Base-by-base conservation (phyloP, 2,797 vertebrate species). In the Myoxocephalus aenaeus region DNA sequence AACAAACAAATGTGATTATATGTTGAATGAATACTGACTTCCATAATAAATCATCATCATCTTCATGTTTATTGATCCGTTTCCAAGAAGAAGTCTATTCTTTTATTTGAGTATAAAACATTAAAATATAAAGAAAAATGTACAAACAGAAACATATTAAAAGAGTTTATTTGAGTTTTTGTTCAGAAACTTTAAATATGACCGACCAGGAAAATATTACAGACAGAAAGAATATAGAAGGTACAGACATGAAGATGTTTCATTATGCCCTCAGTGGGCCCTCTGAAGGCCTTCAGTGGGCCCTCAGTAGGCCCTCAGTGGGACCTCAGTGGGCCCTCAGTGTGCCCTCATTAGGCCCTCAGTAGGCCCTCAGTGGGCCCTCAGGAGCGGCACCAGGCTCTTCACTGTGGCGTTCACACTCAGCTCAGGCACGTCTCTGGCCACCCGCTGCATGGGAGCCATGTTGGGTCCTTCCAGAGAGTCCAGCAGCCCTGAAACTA, bases 381-480 rank as follows among this genome's bases (percentile, higher is more conserved):
- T 83, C 74, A 89, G 51, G 34, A 86, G 7, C 4, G 64, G 75
- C 53, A 86, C 90, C 42, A 89, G 73, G 3, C 63, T 83, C 91
- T 92, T 95, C 79, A 91, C 54, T 5, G 97, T 97, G 89, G 92
- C 76, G 57, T 98, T 99, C 40, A 71, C 64, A 11, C 92, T 92
- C 73, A 92, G 79, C 2, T 92, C 88, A 0, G 97, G 95, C 79
- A 99, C 92, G 53, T 99, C 96, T 91, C 98, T 94, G 84, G 96
- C 96, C 69, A 98, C 97, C 86, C 98, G 95, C 94, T 98, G 97
- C 83, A 99, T 97, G 2, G 97, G 97, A 0, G 90, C 94, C 62
- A 97, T 14, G 70, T 96, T 95, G 75, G 96, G 96, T 86, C 96
- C 96, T 89, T 98, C 97, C 77, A 98, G 79, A 0, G 97, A 96